phyloP scores from a whole-genome alignment of 1,140 invertebrate species.

The Drosophila azteca region DNA sequence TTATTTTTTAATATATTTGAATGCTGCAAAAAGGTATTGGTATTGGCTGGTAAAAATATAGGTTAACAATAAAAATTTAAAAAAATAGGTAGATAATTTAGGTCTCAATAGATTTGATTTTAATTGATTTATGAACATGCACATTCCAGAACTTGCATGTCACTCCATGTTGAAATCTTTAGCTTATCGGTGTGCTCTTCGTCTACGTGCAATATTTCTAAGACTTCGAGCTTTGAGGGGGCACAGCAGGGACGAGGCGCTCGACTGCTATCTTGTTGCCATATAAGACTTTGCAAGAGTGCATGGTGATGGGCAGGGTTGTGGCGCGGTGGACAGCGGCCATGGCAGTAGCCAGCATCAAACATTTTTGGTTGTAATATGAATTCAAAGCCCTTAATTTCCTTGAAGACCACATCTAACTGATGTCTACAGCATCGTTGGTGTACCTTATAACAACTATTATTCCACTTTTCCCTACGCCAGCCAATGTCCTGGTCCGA shows the following conservation, averaged over 20 bases:
- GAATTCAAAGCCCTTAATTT: slow-evolving; percentile 88
- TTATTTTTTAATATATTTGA: too few relatives aligned
- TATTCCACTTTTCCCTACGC: slow-evolving; percentile 80
- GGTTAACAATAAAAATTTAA: too few relatives aligned
- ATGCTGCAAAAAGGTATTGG: too few relatives aligned
- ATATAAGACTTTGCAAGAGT: slow-evolving; percentile 88
- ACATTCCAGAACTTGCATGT: slow-evolving; percentile 90
- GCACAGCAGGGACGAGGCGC: slow-evolving; percentile 89
- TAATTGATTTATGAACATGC: slow-evolving; percentile 86
- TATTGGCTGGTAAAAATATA: too few relatives aligned
- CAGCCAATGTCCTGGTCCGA: slow-evolving; percentile 35
- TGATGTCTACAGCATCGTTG: slow-evolving; percentile 88
- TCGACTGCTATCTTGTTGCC: slow-evolving; percentile 86
- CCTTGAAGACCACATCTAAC: slow-evolving; percentile 87
- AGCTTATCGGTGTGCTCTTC: slow-evolving; percentile 87
- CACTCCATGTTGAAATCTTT: slow-evolving; percentile 89
- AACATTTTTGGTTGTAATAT: slow-evolving; percentile 89
- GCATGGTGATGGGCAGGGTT: slow-evolving; percentile 90
- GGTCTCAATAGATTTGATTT: not conserved
- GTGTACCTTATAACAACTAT: slow-evolving; percentile 84
- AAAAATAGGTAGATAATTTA: too few relatives aligned
- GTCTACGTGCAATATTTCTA: slow-evolving; percentile 88
- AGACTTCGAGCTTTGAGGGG: slow-evolving; percentile 87
- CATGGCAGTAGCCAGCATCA: slow-evolving; percentile 90
- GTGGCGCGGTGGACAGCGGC: slow-evolving; percentile 88